phyloP scores from a whole-genome alignment of 2,797 vertebrate species.

The Malacoraja senta region DNA sequence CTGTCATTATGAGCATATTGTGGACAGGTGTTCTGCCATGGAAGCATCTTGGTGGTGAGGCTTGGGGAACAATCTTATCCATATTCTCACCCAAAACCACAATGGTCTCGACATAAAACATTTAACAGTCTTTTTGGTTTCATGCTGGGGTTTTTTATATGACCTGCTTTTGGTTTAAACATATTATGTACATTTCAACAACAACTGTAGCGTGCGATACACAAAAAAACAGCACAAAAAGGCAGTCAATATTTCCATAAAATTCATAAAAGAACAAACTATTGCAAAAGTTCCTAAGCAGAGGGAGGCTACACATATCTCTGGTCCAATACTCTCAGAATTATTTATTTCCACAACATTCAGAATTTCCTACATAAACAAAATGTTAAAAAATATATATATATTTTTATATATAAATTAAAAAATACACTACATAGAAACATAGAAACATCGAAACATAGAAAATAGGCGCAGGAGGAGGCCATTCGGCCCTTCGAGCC shows the following conservation, averaged over 20 bases:
- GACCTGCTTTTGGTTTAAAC: neutral
- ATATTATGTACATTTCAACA: neutral
- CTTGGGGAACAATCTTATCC: neutral
- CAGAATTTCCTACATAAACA: no score
- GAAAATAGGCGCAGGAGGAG: no score
- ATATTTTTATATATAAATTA: no score
- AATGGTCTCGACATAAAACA: neutral
- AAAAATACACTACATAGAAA: no score
- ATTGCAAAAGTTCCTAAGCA: neutral
- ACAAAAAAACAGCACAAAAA: no score
- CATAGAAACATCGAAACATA: no score
- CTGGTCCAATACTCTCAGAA: no score
- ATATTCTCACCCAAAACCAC: conserved; percentile 11
- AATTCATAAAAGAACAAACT: neutral
- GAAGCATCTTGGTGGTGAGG: neutral
- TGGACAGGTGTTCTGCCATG: neutral
- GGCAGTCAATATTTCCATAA: neutral
- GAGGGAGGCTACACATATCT: neutral
- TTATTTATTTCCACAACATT: no score
- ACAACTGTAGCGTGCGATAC: neutral
- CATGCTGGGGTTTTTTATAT: neutral
- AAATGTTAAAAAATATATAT: no score
- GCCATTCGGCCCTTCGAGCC: no score
- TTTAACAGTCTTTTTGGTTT: neutral
- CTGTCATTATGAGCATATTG: neutral